These are phyloP conservation scores for Gobiocypris rarus DNA, from an alignment of 2,113 vertebrate genomes.

Conservation along the genomic window DNA sequence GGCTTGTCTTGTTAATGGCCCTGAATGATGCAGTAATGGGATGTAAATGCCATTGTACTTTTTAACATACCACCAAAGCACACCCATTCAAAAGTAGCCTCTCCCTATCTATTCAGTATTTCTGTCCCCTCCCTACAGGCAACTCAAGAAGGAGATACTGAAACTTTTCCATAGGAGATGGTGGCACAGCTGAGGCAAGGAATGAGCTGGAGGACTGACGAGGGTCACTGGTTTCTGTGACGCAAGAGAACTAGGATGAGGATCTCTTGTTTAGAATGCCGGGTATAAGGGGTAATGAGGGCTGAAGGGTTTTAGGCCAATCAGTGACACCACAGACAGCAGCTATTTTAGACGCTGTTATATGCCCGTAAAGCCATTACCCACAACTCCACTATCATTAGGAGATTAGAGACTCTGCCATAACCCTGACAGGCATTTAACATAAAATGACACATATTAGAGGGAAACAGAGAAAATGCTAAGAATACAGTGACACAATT, in stretches of 20 bases:
- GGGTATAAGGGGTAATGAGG: constrained; percentile 46
- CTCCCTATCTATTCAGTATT: constrained; percentile 29
- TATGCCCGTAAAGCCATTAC: constrained; percentile 57
- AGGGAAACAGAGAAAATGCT: constrained; percentile 37
- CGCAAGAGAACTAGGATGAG: constrained; percentile 4
- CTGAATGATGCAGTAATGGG: constrained; percentile 65
- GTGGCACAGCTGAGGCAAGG: constrained; percentile 26
- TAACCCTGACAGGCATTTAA: constrained; percentile 55
- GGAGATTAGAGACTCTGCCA: constrained; percentile 56
- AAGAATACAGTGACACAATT: constrained; percentile 40
- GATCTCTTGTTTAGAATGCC: constrained; percentile 29
- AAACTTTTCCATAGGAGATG: constrained; percentile 36
- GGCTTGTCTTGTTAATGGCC: constrained; percentile 65
- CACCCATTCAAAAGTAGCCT: constrained; percentile 50
- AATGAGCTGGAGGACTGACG: constrained; percentile 12
- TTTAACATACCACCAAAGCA: constrained; percentile 61
- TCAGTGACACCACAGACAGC: constrained; percentile 52
- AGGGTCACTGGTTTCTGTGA: constrained; percentile 34
- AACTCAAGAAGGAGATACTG: constrained; percentile 34
- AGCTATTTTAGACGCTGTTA: constrained; percentile 58
- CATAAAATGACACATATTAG: constrained; percentile 44
- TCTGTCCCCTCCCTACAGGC: neutral
- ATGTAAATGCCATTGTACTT: constrained; percentile 63
- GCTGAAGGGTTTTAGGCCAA: constrained; percentile 54
- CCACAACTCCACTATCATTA: constrained; percentile 57